phyloP scores from a whole-genome alignment of 2,113 vertebrate species.

The Pelmatolapia mariae region DNA sequence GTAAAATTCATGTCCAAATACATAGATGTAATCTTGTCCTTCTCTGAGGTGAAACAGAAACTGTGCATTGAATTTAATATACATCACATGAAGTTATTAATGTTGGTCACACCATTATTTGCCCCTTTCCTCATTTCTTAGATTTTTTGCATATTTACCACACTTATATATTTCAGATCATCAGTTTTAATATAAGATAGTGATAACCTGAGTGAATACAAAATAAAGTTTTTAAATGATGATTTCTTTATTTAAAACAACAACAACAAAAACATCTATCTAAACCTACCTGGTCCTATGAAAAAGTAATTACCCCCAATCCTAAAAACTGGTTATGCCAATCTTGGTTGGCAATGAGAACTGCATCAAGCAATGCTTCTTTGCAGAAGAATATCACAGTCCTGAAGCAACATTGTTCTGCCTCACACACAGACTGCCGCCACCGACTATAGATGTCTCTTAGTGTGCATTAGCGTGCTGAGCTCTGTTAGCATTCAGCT shows the following conservation, averaged over 20 bases:
- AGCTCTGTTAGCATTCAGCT: conserved; percentile 20
- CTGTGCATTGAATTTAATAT: not conserved
- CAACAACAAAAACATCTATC: not conserved
- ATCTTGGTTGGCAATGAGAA: not conserved
- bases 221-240: not conserved
- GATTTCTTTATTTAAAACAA: not conserved
- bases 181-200: not conserved
- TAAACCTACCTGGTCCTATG: not conserved
- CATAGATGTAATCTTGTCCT: not conserved
- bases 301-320: not conserved
- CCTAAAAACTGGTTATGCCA: not conserved
- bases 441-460: conserved; percentile 23
- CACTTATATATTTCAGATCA: not conserved
- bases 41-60: not conserved
- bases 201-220: not conserved
- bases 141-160: not conserved
- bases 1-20: not conserved
- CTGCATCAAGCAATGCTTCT: not conserved
- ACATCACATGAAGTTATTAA: not conserved
- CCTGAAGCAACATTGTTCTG: conserved; percentile 18
- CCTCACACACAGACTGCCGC: not conserved
- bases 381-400: not conserved
- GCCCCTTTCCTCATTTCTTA: not conserved
- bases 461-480: conserved; percentile 13
- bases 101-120: not conserved